Evolutionary conservation across 92 coral and sea anemone species (phyloP).

Genomic region (Micromussa lordhowensis): DNA sequence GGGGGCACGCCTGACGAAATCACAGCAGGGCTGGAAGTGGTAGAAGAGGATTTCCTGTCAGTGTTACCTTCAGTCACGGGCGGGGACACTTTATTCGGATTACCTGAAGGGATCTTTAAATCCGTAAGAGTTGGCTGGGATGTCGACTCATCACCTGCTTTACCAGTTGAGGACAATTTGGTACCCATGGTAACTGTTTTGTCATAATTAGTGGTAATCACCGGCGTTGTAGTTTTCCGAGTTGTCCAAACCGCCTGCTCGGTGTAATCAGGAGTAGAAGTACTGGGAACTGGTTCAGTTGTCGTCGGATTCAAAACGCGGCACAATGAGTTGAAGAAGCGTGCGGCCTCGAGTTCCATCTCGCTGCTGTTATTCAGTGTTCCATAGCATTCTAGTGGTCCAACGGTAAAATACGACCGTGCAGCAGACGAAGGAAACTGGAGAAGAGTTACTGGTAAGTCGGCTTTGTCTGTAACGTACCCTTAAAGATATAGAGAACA

Average conservation of each 20-base stretch:
- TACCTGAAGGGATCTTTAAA: not conserved
- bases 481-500: slow-evolving; percentile 50
- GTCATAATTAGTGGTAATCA: not conserved
- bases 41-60: not conserved
- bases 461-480: slow-evolving; percentile 74
- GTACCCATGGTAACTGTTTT: not conserved
- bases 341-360: slow-evolving; percentile 12
- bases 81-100: not conserved
- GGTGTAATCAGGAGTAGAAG: not conserved
- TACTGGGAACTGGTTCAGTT: not conserved
- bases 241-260: not conserved
- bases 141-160: not conserved
- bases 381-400: slow-evolving; percentile 93
- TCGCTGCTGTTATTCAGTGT: slow-evolving; percentile 7
- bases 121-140: not conserved
- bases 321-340: slow-evolving; percentile 18
- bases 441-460: slow-evolving; percentile 78
- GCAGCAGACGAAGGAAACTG: slow-evolving; percentile 65
- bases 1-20: not conserved
- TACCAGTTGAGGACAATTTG: not conserved
- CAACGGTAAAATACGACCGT: slow-evolving; percentile 79
- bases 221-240: not conserved
- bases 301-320: slow-evolving; percentile 12
- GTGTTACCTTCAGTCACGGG: not conserved
- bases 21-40: not conserved